Conservation (phyloP, 1,140 invertebrate genomes). For the Paraescarpia echinospica region DNA sequence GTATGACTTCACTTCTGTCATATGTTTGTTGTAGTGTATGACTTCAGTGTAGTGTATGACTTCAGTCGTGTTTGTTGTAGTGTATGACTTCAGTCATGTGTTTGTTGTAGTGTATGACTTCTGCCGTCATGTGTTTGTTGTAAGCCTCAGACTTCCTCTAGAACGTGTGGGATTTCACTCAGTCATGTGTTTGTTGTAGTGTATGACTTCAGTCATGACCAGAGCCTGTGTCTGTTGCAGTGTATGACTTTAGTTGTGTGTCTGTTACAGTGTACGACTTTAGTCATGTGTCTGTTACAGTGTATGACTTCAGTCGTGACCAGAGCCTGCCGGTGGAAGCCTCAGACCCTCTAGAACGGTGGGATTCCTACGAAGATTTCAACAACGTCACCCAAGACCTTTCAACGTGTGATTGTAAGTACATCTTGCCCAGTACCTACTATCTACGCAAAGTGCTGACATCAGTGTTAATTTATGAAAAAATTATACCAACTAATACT, state of each 20-base stretch:
- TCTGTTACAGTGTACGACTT: slow-evolving; percentile 14
- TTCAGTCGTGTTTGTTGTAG: too few relatives aligned
- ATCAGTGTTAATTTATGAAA: too few relatives aligned
- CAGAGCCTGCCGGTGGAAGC: slow-evolving; percentile 55
- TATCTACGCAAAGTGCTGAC: not conserved
- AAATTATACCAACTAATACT: too few relatives aligned
- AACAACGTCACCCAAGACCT: slow-evolving; percentile 57
- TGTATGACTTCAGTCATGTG: too few relatives aligned
- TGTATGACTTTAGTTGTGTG: not conserved
- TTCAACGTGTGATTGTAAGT: not conserved
- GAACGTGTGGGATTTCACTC: too few relatives aligned
- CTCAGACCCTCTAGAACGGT: slow-evolving; percentile 73
- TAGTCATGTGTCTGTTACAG: slow-evolving; percentile 7
- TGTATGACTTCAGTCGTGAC: slow-evolving; percentile 12
- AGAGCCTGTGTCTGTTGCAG: not conserved
- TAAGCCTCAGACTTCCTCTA: too few relatives aligned
- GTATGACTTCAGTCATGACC: not conserved
- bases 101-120: too few relatives aligned
- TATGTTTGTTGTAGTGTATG: too few relatives aligned
- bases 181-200: too few relatives aligned
- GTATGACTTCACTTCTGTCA: too few relatives aligned
- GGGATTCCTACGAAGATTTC: slow-evolving; percentile 82
- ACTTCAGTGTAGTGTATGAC: too few relatives aligned
- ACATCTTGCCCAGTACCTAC: not conserved
- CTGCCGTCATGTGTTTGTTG: too few relatives aligned